Evolutionary conservation across 2,113 vertebrate species (phyloP).

Genomic region (Spea bombifrons): DNA sequence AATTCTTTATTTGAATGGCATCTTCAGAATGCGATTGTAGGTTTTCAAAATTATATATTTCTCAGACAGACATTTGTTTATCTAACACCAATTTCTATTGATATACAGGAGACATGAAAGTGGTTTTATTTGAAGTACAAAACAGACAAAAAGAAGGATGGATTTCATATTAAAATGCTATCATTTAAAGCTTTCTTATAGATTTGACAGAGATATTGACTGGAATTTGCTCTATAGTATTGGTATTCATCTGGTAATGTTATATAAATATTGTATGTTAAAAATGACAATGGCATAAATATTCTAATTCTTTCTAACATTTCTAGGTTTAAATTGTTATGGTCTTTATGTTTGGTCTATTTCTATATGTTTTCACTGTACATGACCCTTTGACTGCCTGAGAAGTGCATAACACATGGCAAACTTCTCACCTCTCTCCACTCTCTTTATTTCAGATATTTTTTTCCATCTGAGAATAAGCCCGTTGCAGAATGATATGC

Average conservation of each 20-base stretch:
- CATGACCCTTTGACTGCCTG: too few species aligned
- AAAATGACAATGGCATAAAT: background rate
- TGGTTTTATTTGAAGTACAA: conserved; percentile 25
- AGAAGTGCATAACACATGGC: too few species aligned
- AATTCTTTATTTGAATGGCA: conserved; percentile 36
- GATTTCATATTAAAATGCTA: conserved; percentile 21
- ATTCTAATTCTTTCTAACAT: too few species aligned
- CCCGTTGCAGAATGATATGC: too few species aligned
- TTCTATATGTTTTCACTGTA: too few species aligned
- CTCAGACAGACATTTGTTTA: conserved; percentile 41
- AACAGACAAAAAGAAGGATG: conserved; percentile 21
- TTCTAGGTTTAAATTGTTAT: too few species aligned
- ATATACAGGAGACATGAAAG: conserved; percentile 34
- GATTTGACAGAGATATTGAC: background rate
- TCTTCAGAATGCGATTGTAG: conserved; percentile 9
- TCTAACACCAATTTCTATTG: conserved; percentile 25
- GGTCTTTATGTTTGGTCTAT: too few species aligned
- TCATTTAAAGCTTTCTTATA: conserved; percentile 24
- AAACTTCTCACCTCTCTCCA: too few species aligned
- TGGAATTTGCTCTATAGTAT: background rate
- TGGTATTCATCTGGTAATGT: conserved; percentile 1
- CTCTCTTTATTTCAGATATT: too few species aligned
- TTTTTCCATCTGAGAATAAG: too few species aligned
- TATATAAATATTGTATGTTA: background rate
- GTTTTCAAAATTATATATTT: conserved; percentile 23